Evolutionary conservation across 2,113 vertebrate genomes (phyloP), one percentile per base, ranked within the genome.

Genomic region (Benitochromis conjunctus): DNA sequence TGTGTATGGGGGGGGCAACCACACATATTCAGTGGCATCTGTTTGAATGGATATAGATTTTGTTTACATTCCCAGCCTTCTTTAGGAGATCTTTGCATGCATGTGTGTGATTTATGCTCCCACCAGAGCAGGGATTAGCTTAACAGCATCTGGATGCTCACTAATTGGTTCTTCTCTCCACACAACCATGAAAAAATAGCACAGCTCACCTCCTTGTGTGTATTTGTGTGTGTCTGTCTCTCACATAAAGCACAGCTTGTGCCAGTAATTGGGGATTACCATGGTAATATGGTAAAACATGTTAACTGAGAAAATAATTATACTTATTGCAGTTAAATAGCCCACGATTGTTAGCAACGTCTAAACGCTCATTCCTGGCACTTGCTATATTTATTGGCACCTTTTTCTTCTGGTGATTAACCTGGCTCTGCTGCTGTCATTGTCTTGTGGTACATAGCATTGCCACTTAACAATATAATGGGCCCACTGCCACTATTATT

Each of bases 71-170:
- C 13, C 18, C 13, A 36, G 13, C 10, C 66, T 46, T 85, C 79
- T 78, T 6, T 6, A 18, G 36, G 51, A 46, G 36, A 71, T 88
- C 60, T 89, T 90, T 86, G 64, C 80, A 86, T 85, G 78, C 38
- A 57, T 58, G 46, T 85, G 58, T 92, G 56, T 86, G 83, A 89
- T 86, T 93, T 83, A 56, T 88, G 76, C 79, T 81, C 58, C 80
- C 87, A 92, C 88, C 86, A 90, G 88, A 92, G 88, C 84, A 77
- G 85, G 83, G 88, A 94, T 94, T 92, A 95, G 86, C 84, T 87
- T 89, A 93, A 90, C 88, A 93, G 92, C 94, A 94, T 94, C 94
- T 95, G 94, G 93, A 95, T 91, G 88, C 87, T 92, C 60, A 81
- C 93, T 95, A 95, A 95, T 95, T 95, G 90, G 91, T 87, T 94